Evolutionary conservation across 2,888 invertebrate genomes (phyloP).

Genomic region (Dryomyza anilis): DNA sequence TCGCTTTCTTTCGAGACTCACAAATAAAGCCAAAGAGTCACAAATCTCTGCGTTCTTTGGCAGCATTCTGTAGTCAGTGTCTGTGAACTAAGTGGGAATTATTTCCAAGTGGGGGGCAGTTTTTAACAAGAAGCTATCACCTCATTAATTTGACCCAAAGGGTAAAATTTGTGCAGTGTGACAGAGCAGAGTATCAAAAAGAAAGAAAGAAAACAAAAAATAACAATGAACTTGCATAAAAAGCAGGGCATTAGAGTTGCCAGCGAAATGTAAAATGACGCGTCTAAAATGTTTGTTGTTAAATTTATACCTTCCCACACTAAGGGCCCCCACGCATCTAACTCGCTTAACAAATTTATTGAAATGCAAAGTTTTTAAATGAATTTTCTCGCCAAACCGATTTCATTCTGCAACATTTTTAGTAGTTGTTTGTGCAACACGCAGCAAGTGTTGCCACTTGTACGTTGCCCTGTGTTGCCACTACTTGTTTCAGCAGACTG

Average conservation of each 20-base stretch:
- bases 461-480: too few relatives aligned
- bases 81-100: constrained; percentile 7
- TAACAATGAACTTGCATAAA: too few relatives aligned
- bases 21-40: constrained; percentile 19
- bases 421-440: too few relatives aligned
- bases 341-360: constrained; percentile 10
- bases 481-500: too few relatives aligned
- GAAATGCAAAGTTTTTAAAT: constrained; percentile 18
- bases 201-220: not conserved
- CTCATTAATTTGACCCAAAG: constrained; percentile 46
- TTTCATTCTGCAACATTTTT: too few relatives aligned
- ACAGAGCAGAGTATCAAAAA: not conserved
- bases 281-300: not conserved
- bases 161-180: constrained; percentile 13
- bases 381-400: constrained; percentile 1
- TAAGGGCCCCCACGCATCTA: not conserved
- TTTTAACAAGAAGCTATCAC: constrained; percentile 47
- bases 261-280: not conserved
- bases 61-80: not conserved
- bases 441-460: too few relatives aligned
- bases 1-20: too few relatives aligned
- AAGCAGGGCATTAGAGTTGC: not conserved
- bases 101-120: constrained; percentile 26
- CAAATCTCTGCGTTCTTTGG: constrained; percentile 2
- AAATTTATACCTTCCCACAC: not conserved